A percentile compares a stretch with the other conserved stretches of the same genome.
phyloP scores from a whole-genome alignment of 2,888 invertebrate genomes.

The Ethmia dodecea region DNA sequence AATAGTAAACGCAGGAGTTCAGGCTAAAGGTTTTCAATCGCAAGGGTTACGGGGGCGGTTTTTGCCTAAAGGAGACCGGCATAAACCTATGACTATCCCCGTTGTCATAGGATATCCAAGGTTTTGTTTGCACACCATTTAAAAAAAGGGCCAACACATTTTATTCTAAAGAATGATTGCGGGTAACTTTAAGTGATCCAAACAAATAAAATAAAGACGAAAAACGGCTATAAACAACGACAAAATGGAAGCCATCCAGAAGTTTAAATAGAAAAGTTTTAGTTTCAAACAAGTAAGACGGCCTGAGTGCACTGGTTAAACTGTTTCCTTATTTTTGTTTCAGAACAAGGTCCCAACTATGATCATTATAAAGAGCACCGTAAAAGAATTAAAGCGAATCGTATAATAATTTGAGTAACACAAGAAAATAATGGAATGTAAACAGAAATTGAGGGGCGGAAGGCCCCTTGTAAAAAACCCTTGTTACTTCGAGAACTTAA shows the following conservation, averaged over 20 bases:
- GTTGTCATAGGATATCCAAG: too few relatives aligned
- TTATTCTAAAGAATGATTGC: background rate
- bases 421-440: constrained; percentile 6
- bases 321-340: constrained; percentile 28
- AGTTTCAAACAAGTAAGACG: constrained; percentile 44
- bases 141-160: too few relatives aligned
- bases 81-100: too few relatives aligned
- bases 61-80: too few relatives aligned
- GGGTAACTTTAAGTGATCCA: constrained; percentile 1
- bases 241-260: constrained; percentile 25
- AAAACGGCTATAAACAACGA: constrained; percentile 15
- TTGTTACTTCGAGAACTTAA: constrained; percentile 25
- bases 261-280: constrained; percentile 60
- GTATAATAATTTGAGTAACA: too few relatives aligned
- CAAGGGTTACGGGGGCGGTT: too few relatives aligned
- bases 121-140: too few relatives aligned
- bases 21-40: too few relatives aligned
- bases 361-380: too few relatives aligned
- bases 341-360: too few relatives aligned
- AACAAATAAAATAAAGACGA: constrained; percentile 9
- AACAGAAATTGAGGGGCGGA: constrained; percentile 5
- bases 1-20: too few relatives aligned
- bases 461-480: constrained; percentile 3
- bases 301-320: constrained; percentile 41
- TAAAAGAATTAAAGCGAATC: too few relatives aligned